These are phyloP conservation scores for Pelagia noctiluca DNA, from an alignment of 30 jellyfish, hydroid and myxozoan species.

Conservation along the genomic window DNA sequence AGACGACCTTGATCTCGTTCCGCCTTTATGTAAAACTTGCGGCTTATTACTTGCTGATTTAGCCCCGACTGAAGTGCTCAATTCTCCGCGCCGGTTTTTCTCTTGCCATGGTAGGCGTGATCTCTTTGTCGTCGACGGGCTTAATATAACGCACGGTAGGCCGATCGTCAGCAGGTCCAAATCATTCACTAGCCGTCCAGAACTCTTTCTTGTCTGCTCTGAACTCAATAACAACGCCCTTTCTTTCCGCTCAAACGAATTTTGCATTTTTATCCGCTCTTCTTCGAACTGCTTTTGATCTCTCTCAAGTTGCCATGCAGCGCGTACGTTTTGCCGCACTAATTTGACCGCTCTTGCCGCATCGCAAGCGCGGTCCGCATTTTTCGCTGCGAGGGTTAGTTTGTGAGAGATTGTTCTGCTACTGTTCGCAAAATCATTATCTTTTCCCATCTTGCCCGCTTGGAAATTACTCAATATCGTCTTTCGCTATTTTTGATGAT, in stretches of 20 bases:
- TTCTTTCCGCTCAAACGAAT: conserved; percentile 29
- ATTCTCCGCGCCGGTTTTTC: background rate
- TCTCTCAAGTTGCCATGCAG: conserved; percentile 54
- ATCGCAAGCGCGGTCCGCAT: conserved; percentile 7
- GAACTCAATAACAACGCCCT: conserved; percentile 9
- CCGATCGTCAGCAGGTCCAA: background rate
- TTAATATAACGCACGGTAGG: conserved; percentile 38
- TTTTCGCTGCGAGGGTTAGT: too few relatives aligned
- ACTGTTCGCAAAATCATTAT: too few relatives aligned
- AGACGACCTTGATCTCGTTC: background rate
- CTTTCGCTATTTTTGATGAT: too few relatives aligned
- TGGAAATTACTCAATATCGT: too few relatives aligned
- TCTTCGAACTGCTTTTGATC: conserved; percentile 30
- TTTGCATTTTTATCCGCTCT: background rate
- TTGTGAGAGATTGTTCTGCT: too few relatives aligned
- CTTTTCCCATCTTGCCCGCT: too few relatives aligned
- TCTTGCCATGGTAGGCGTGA: conserved; percentile 57
- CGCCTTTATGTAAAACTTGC: background rate
- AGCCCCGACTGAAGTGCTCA: too few relatives aligned
- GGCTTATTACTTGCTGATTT: background rate
- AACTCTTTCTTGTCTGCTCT: conserved; percentile 29
- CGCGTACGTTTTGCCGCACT: conserved; percentile 37
- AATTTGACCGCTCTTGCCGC: conserved; percentile 14
- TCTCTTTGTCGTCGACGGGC: conserved; percentile 46
- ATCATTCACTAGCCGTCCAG: conserved; percentile 35